Percentiles rank a stretch among this genome's conserved stretches.
phyloP scores from a whole-genome alignment of 2,888 invertebrate genomes.

The Nematopogon swammerdamellus region DNA sequence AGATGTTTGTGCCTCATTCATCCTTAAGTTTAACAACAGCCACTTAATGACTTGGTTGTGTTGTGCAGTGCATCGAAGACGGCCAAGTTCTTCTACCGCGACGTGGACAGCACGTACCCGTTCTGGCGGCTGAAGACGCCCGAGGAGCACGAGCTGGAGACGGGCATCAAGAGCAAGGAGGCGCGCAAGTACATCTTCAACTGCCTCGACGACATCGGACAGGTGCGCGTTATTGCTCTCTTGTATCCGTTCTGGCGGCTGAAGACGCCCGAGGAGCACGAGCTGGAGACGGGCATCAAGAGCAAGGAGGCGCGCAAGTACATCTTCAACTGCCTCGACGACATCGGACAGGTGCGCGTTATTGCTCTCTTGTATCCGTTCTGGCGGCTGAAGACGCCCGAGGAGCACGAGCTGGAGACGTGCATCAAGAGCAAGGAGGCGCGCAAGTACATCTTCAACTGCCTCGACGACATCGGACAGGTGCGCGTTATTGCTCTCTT shows the following conservation, averaged over 20 bases:
- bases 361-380: too few species aligned
- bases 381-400: conserved; percentile 90
- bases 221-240: too few species aligned
- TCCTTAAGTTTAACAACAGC: too few species aligned
- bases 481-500: too few species aligned
- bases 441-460: conserved; percentile 98
- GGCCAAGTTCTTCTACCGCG: conserved; percentile 96
- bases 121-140: conserved; percentile 90
- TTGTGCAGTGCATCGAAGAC: conserved; percentile 95
- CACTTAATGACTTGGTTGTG: too few species aligned
- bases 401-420: conserved; percentile 97
- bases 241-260: conserved; percentile 81
- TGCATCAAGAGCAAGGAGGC: conserved; percentile 99
- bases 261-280: conserved; percentile 97
- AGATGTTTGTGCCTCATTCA: too few species aligned
- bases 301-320: conserved; percentile 99
- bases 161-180: conserved; percentile 98
- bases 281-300: conserved; percentile 95
- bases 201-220: conserved; percentile 97
- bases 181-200: conserved; percentile 99
- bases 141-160: conserved; percentile 97
- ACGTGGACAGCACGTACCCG: conserved; percentile 88
- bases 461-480: conserved; percentile 96
- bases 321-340: conserved; percentile 98
- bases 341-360: conserved; percentile 79